A percentile compares a stretch with the other conserved stretches of the same genome.
Evolutionary conservation across 2,797 vertebrate species (phyloP).

Genomic region (Acrossocheilus fasciatus): DNA sequence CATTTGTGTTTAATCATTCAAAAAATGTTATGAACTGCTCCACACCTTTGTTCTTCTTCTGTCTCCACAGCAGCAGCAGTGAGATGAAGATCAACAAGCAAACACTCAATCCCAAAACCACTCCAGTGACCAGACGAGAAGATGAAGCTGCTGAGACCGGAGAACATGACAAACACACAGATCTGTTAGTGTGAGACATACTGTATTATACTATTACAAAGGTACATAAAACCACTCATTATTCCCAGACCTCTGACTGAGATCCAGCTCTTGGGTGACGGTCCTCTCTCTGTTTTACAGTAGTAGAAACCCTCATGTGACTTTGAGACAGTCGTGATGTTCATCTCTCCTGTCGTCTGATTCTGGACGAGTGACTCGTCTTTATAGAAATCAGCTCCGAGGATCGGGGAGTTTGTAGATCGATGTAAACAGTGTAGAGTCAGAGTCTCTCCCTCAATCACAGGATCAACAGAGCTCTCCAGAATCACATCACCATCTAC

Average conservation of each 20-base stretch:
- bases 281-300: constrained; percentile 37
- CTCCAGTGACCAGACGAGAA: not conserved
- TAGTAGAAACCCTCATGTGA: constrained; percentile 40
- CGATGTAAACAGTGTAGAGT: no score
- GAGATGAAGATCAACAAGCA: not conserved
- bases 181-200: not conserved
- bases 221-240: not conserved
- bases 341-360: constrained; percentile 40
- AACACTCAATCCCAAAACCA: constrained; percentile 6
- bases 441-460: constrained; percentile 14
- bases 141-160: not conserved
- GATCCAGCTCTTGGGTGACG: constrained; percentile 34
- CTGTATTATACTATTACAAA: not conserved
- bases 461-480: constrained; percentile 8
- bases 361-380: not conserved
- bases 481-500: constrained; percentile 37
- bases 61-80: constrained; percentile 11
- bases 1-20: not conserved
- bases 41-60: constrained; percentile 9
- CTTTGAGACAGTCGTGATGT: not conserved
- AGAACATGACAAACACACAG: not conserved
- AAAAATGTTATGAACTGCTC: not conserved
- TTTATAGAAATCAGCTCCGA: constrained; percentile 41
- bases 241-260: constrained; percentile 28
- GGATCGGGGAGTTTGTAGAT: constrained; percentile 6